These are phyloP conservation scores for Pholis gunnellus DNA, from an alignment of 2,113 vertebrate species.

Conservation along the genomic window DNA sequence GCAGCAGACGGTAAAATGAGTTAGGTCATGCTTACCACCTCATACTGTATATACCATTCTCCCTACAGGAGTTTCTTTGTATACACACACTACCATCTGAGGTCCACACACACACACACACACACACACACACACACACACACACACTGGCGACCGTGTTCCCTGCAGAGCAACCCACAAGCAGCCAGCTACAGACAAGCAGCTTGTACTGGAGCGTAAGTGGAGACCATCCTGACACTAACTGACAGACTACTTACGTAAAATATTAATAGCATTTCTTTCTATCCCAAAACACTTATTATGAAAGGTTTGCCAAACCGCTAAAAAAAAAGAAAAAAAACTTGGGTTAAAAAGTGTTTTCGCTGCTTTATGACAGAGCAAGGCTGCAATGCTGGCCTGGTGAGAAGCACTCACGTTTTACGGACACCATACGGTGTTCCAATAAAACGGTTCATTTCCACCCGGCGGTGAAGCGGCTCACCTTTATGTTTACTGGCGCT, in stretches of 20 bases:
- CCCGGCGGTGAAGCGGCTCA: constrained; percentile 75
- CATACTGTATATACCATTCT: constrained; percentile 22
- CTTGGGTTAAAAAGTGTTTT: constrained; percentile 23
- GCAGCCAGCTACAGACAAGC: constrained; percentile 30
- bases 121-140: constrained; percentile 42
- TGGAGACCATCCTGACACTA: constrained; percentile 24
- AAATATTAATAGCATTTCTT: constrained; percentile 59
- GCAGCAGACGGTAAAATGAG: constrained; percentile 31
- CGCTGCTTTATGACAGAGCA: constrained; percentile 50
- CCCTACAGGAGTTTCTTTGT: constrained; percentile 69
- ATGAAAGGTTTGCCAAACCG: constrained; percentile 22
- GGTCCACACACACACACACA: constrained; percentile 8
- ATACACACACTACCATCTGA: constrained; percentile 39
- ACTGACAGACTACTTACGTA: constrained; percentile 49
- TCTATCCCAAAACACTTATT: constrained; percentile 41
- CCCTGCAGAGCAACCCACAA: constrained; percentile 54
- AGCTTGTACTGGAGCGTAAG: constrained; percentile 18
- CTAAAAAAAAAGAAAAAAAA: constrained; percentile 22
- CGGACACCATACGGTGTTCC: constrained; percentile 76
- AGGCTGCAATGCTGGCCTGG: constrained; percentile 44
- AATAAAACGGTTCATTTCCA: constrained; percentile 86
- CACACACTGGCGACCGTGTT: constrained; percentile 54
- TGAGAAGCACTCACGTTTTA: constrained; percentile 78
- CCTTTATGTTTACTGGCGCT: constrained; percentile 76
- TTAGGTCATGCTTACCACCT: constrained; percentile 34